Conservation (phyloP, 2,888 invertebrate species). For the Drosophila macrospina region DNA sequence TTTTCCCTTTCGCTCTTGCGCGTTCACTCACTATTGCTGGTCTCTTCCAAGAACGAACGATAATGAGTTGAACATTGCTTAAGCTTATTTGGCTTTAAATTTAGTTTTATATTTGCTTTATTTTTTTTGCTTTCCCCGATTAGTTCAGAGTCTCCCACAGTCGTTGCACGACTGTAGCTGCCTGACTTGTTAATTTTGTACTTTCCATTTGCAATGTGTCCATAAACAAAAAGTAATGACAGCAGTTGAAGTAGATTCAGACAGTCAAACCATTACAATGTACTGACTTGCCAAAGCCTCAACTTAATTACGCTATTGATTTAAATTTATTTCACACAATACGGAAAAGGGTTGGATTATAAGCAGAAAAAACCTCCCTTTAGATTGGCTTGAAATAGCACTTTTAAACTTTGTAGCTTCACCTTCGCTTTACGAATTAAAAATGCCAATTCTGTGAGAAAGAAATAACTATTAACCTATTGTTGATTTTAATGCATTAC, state of each 20-base stretch:
- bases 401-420: conserved; percentile 29
- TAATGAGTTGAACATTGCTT: too few relatives aligned
- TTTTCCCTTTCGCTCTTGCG: too few relatives aligned
- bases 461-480: conserved; percentile 31
- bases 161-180: too few relatives aligned
- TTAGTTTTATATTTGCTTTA: too few relatives aligned
- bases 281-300: conserved; percentile 45
- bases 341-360: conserved; percentile 28
- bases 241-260: conserved; percentile 36
- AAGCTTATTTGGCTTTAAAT: too few relatives aligned
- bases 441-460: conserved; percentile 35
- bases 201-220: conserved; percentile 43
- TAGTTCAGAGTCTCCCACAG: too few relatives aligned
- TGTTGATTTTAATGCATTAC: conserved; percentile 11
- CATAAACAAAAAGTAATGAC: conserved; percentile 56
- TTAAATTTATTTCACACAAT: conserved; percentile 47
- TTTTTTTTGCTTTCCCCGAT: too few relatives aligned
- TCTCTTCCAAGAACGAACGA: too few relatives aligned
- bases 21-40: too few relatives aligned
- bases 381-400: conserved; percentile 27
- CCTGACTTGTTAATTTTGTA: conserved; percentile 14
- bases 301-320: conserved; percentile 47
- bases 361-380: conserved; percentile 26
- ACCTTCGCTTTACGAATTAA: conserved; percentile 8
- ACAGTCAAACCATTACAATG: conserved; percentile 28